Conservation (phyloP, 2,888 invertebrate species). For the Neoaliturus tenellus region DNA sequence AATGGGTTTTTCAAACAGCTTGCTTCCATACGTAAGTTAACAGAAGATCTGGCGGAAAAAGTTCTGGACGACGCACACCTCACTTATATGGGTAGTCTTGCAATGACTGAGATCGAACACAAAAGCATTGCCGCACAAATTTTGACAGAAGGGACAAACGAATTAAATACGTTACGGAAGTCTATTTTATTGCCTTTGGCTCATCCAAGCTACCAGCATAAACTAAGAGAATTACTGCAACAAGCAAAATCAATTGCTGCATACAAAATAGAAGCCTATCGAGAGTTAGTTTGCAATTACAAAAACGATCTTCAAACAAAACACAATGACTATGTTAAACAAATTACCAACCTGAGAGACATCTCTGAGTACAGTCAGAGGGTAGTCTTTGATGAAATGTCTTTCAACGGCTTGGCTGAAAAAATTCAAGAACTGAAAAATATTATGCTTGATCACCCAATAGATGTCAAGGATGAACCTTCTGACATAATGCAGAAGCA, state of each 20-base stretch:
- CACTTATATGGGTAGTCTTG: not conserved
- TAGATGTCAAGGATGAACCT: not conserved
- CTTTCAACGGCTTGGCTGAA: not conserved
- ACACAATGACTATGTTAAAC: constrained; percentile 1
- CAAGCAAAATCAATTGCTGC: not conserved
- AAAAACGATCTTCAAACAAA: not conserved
- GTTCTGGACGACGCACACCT: not conserved
- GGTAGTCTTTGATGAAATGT: not conserved
- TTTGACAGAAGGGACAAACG: not conserved
- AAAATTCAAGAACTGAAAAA: not conserved
- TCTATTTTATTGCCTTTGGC: not conserved
- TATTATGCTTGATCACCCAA: not conserved
- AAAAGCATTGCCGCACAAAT: not conserved
- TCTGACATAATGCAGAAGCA: not conserved
- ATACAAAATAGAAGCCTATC: not conserved
- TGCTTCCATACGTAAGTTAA: not conserved
- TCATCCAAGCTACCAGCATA: constrained; percentile 29
- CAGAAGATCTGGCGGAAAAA: not conserved
- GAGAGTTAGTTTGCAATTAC: not conserved
- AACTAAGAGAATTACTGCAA: not conserved
- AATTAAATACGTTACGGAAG: not conserved
- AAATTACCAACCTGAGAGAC: not conserved
- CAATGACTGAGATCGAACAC: not conserved
- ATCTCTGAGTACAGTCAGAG: not conserved
- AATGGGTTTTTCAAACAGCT: not conserved